Base-by-base conservation (phyloP, 2,797 vertebrate genomes). In the Poliocrania exsul region DNA sequence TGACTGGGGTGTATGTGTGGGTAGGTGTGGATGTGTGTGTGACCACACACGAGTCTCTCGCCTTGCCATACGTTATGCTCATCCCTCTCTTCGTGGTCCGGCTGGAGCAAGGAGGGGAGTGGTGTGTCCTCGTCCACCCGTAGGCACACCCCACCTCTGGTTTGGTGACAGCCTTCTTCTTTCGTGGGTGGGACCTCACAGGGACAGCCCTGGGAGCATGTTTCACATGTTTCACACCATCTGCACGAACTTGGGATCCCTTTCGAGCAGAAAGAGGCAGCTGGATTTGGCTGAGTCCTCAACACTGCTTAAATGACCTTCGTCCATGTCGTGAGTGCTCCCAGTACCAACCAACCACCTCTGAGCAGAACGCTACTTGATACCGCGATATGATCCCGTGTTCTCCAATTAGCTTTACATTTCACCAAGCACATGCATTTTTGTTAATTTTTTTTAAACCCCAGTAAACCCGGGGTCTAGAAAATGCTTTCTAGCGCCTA, bases 381-480 rank as follows among this genome's bases (percentile, higher is more conserved):
- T 29, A 85, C 80, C 6, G 79, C 12, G 88, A 91, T 87, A 38
- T 42, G 93, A 88, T 75, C 83, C 85, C 19, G 3, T 20, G 26
- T 37, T 71, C 86, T 60, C 74, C 86, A 75, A 89, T 92, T 80
- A 94, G 80, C 90, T 78, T 97, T 91, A 92, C 86, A 51, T n/a
- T 80, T 95, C 67, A 47, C 23, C 57, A 69, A 78, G 79, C 91
- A 89, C 94, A 95, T 5, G 4, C 79, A 58, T 81, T 89, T 94
- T 83, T 89, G 56, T 51, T 92, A 50, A 16, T 40, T 40, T 40
- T 40, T 40, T 40, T 74, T 74, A 81, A 81, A 89, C 47, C n/a
- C 3, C 28, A 58, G 64, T 73, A 92, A 92, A 89, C 3, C 46
- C 38, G 5, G 44, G 17, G 11, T 92, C 74, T 87, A 93, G 74